Conservation (phyloP, 53 echinoderm and acorn worm species). For the Holothuria scabra region DNA sequence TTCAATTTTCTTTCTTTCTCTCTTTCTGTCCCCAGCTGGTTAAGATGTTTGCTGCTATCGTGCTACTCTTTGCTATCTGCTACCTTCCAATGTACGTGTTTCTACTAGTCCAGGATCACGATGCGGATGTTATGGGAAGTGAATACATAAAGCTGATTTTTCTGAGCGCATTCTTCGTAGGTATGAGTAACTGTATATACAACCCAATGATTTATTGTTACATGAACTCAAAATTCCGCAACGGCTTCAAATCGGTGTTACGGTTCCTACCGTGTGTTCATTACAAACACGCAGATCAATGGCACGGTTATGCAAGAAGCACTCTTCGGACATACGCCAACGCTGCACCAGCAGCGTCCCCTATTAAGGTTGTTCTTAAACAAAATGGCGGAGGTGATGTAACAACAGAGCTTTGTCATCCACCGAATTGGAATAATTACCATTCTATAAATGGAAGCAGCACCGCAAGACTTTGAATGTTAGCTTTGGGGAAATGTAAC, state of each 20-base stretch:
- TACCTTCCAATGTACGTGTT: slow-evolving; percentile 88
- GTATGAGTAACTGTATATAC: slow-evolving; percentile 90
- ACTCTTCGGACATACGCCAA: slow-evolving; percentile 18
- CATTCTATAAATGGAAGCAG: slow-evolving; percentile 4
- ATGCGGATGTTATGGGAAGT: slow-evolving; percentile 58
- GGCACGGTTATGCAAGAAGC: slow-evolving; percentile 40
- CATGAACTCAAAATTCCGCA: slow-evolving; percentile 95
- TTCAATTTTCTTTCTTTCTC: slow-evolving; percentile 3
- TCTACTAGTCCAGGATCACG: slow-evolving; percentile 81
- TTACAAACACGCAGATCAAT: slow-evolving; percentile 50
- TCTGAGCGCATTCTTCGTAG: slow-evolving; percentile 72
- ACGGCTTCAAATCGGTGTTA: slow-evolving; percentile 81
- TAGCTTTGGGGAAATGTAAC: too few species aligned
- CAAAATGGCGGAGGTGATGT: slow-evolving; percentile 38
- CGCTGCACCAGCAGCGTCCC: slow-evolving; percentile 19
- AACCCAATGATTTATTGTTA: slow-evolving; percentile 97
- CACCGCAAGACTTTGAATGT: slow-evolving; percentile 1
- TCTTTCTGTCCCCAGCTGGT: slow-evolving; percentile 73
- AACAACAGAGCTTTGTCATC: background rate
- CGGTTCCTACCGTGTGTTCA: slow-evolving; percentile 75
- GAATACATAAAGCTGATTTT: slow-evolving; percentile 84
- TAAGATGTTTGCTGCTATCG: slow-evolving; percentile 97
- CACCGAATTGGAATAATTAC: slow-evolving; percentile 20
- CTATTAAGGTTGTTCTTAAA: slow-evolving; percentile 29
- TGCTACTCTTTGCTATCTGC: slow-evolving; percentile 86